Conservation (phyloP, 1,140 invertebrate species). For the Oncopodura yosiiana region DNA sequence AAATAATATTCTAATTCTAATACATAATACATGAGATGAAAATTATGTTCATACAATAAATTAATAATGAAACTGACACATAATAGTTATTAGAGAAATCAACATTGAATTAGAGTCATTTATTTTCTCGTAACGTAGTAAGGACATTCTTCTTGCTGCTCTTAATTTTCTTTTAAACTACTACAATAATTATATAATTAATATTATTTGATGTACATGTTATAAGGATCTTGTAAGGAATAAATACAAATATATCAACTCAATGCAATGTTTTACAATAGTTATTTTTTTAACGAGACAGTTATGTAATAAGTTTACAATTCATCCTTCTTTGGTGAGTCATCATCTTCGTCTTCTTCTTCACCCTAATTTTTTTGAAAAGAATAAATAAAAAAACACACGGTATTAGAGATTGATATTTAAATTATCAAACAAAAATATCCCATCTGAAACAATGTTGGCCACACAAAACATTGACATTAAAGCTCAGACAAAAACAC, state of each 20-base stretch:
- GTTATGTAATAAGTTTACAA: slow-evolving; percentile 50
- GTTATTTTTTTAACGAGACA: no score
- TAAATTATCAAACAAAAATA: not conserved
- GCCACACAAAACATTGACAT: not conserved
- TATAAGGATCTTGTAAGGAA: not conserved
- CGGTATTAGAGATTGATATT: not conserved
- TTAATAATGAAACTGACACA: no score
- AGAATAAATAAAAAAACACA: slow-evolving; percentile 1
- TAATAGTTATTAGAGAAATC: no score
- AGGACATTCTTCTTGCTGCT: no score
- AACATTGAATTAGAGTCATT: no score
- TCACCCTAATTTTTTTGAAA: slow-evolving; percentile 42
- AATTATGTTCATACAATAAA: no score
- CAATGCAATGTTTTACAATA: not conserved
- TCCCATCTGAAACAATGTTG: not conserved
- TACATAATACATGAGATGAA: no score
- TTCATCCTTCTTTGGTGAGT: slow-evolving; percentile 55
- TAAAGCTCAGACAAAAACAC: not conserved
- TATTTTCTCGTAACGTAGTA: not conserved
- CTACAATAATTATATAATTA: no score
- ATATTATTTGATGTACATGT: not conserved
- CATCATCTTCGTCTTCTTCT: slow-evolving; percentile 56
- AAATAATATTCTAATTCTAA: no score
- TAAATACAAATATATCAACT: not conserved
- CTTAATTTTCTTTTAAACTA: no score